phyloP scores from a whole-genome alignment of 2,888 invertebrate species.

The Caenorhabditis auriculariae region DNA sequence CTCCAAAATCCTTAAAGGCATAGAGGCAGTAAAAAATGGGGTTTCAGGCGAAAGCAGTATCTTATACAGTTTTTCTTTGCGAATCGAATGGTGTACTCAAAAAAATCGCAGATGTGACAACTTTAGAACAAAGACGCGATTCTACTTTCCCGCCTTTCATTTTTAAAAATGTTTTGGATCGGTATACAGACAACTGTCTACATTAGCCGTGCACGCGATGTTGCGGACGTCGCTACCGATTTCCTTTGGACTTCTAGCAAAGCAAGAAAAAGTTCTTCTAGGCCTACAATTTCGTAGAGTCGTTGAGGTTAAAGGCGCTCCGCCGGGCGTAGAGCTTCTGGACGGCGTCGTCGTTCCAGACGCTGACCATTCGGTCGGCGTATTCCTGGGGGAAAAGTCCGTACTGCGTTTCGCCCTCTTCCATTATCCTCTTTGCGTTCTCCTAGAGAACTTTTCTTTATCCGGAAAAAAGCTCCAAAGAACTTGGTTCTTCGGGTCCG shows the following conservation, averaged over 20 bases:
- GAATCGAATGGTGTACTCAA: background rate
- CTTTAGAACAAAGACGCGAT: no score
- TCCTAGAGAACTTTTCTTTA: slow-evolving; percentile 18
- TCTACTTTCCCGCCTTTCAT: no score
- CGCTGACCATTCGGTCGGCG: slow-evolving; percentile 16
- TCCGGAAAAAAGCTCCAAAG: background rate
- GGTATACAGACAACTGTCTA: no score
- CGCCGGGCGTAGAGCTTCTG: slow-evolving; percentile 42
- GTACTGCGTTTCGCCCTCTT: slow-evolving; percentile 24
- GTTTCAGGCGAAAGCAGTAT: no score
- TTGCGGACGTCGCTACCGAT: background rate
- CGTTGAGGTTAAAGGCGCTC: slow-evolving; percentile 49
- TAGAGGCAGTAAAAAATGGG: background rate
- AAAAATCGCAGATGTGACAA: background rate
- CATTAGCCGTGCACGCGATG: no score
- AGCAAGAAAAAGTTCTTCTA: background rate
- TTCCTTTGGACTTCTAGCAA: background rate
- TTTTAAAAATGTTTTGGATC: no score
- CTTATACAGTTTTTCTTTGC: no score
- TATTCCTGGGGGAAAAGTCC: slow-evolving; percentile 25
- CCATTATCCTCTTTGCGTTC: slow-evolving; percentile 29
- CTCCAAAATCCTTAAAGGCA: background rate
- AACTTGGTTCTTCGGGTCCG: slow-evolving; percentile 37
- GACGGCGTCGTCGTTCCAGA: slow-evolving; percentile 47
- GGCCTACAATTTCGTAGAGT: slow-evolving; percentile 47